Conservation (phyloP, 2,113 vertebrate genomes). For the Anguilla rostrata region DNA sequence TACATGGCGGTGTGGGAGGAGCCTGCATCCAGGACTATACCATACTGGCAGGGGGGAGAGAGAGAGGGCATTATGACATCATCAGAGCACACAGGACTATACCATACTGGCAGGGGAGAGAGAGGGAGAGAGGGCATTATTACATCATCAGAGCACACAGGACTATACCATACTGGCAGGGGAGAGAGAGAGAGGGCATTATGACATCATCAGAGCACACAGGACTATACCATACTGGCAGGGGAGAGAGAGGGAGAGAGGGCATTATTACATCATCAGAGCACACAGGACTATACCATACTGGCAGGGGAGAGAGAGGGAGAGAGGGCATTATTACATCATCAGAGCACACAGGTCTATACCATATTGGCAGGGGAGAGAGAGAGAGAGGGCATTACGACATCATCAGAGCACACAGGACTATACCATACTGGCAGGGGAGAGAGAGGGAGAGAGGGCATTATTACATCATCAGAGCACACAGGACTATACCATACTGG, state of each 20-base stretch:
- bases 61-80: background rate
- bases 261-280: no score
- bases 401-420: conserved; percentile 54
- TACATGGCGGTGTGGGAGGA: conserved; percentile 86
- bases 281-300: no score
- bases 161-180: no score
- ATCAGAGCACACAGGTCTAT: conserved; percentile 63
- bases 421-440: conserved; percentile 78
- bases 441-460: conserved; percentile 16
- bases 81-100: background rate
- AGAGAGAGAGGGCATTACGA: background rate
- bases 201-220: no score
- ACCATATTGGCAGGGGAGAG: conserved; percentile 72
- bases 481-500: conserved; percentile 84
- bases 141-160: no score
- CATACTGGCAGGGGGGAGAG: conserved; percentile 68
- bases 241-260: no score
- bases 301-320: no score
- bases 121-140: background rate
- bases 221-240: no score
- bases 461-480: background rate
- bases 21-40: conserved; percentile 86
- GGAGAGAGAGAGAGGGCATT: no score
- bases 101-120: background rate
- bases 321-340: no score